Percentiles rank a stretch among this genome's conserved stretches.
Evolutionary conservation across 2,797 vertebrate genomes (phyloP).

Genomic region (Momotus momota): DNA sequence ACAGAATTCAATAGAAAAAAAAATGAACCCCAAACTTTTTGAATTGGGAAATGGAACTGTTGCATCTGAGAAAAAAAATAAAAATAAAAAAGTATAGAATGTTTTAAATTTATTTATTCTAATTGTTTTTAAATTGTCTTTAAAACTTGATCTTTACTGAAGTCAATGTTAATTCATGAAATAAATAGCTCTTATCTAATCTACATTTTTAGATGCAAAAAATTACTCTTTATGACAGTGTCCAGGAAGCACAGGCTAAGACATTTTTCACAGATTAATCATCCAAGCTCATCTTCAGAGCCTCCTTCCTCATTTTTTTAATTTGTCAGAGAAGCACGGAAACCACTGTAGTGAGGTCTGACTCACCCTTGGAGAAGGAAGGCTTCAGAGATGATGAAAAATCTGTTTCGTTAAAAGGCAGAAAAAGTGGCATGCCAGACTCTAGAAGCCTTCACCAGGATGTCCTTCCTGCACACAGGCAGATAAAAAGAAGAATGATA

Average conservation of each 20-base stretch:
- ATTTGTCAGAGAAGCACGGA: neutral
- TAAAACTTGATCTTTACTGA: neutral
- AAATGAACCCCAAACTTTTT: neutral
- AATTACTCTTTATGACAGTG: neutral
- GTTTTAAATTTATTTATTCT: neutral
- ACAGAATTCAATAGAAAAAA: neutral
- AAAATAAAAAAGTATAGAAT: neutral
- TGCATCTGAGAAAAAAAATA: neutral
- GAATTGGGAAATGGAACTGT: neutral
- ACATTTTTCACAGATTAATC: conserved; percentile 11
- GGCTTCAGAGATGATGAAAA: neutral
- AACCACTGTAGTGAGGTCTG: neutral
- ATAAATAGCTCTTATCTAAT: neutral
- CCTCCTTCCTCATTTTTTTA: neutral
- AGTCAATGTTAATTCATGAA: neutral
- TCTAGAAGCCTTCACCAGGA: neutral
- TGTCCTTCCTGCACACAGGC: neutral
- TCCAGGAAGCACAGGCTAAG: conserved; percentile 14
- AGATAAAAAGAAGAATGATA: neutral
- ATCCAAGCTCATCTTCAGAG: neutral
- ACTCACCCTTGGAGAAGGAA: neutral
- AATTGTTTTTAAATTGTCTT: neutral
- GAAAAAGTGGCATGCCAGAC: neutral
- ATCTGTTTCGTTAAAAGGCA: neutral
- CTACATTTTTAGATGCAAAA: neutral